Evolutionary conservation across 1,140 invertebrate genomes (phyloP), one percentile per base, ranked within the genome.

Genomic region (Piezodorus guildinii): DNA sequence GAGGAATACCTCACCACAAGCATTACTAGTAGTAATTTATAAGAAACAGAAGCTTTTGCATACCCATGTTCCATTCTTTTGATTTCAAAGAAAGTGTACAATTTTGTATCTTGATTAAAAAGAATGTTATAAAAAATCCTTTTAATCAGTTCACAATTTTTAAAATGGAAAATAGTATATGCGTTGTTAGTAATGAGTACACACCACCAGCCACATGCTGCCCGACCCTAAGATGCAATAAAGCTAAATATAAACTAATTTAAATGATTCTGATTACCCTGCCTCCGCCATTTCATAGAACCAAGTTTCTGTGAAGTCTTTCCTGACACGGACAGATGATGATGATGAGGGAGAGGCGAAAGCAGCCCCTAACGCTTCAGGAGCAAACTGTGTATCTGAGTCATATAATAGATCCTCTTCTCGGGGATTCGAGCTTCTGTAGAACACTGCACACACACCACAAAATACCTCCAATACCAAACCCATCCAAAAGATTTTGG

Each of bases 221-320:
- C 9, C 59, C 25, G 44, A 60, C 3, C 27, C 27, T 39, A 44
- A n/a, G n/a, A 60, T 44, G 34, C 59, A 39, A 34, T 19, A 9
- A 62, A 17, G 39, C 43, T 23, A 44, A 23, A 43, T 25, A 19
- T 16, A 66, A 60, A 59, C 21, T 63, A 10, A 60, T 45, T 16
- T 63, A 19, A 49, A 49, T 49, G 16, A 49, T 49, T 49, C 23
- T 63, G 65, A 64, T 71, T 80, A 82, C 80, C 80, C 78, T 72
- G 76, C 73, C 63, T 80, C 78, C 73, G 79, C 71, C 74, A 72
- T 74, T 72, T 81, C 73, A 80, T 80, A 84, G 73, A 83, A 75
- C 81, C 82, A 84, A 65, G 81, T 82, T 78, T 83, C 82, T 64
- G 80, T 78, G 71, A 84, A 84, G 74, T 81, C 76, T 73, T 78